Evolutionary conservation across 2,888 invertebrate genomes (phyloP), one percentile per base, ranked within the genome.

Genomic region (Luffia ferchaultella): DNA sequence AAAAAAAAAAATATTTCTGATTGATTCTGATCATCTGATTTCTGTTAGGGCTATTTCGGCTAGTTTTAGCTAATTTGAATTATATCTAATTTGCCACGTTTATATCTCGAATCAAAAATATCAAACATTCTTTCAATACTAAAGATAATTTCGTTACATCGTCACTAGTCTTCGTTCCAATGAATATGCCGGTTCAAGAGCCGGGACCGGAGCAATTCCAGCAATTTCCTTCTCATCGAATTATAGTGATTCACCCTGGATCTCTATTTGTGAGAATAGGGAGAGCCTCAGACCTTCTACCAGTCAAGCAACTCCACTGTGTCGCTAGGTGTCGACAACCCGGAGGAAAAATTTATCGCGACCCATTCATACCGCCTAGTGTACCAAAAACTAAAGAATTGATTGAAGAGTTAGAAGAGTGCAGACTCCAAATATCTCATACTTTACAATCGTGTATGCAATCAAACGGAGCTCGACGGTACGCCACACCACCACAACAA

Each of bases 161-260:
- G n/a, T n/a, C n/a, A n/a, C n/a, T n/a, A n/a, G n/a, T n/a, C n/a
- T n/a, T n/a, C n/a, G 12, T 30, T 12, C 30, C 59, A 68, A 79
- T 77, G 74, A 77, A 70, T 65, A 65, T 68, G 66, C 73, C 73
- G 54, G 61, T 70, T 2, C 68, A 74, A 52, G 84, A 85, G 55
- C 64, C 76, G 45, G 73, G 68, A 18, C 71, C 76, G 20, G 80
- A 78, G 52, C 76, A 74, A 57, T 85, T 85, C 55, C 73, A 90
- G 80, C 89, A 90, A 69, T 88, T 91, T 55, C 90, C 91, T 61
- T 90, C 93, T 0, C 91, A 93, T 62, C 90, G 91, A 53, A 92
- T 95, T 43, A 91, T 98, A 53, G 91, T 97, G n/a, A 95, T 97
- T 51, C 97, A 97, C 67, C 97, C 97, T 17, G 97, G 97, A 5